phyloP scores from a whole-genome alignment of 2,113 vertebrate genomes.

The Progne subis region DNA sequence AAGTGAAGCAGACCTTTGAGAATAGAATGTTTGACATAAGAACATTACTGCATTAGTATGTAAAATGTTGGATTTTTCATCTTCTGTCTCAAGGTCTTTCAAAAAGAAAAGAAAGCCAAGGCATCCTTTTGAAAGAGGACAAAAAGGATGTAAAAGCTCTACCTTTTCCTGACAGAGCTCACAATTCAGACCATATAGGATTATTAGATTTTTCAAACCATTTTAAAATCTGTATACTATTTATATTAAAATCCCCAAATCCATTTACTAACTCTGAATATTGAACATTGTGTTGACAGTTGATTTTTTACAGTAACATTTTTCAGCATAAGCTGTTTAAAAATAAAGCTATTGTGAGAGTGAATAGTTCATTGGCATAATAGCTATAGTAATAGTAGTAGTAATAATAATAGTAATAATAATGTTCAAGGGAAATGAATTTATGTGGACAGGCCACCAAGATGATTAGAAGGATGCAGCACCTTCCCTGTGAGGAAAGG shows the following conservation, averaged over 20 bases:
- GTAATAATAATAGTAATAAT: not conserved
- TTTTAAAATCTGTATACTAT: not conserved
- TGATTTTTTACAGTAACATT: not conserved
- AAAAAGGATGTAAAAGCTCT: not conserved
- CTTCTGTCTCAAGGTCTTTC: not conserved
- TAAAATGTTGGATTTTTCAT: conserved; percentile 23
- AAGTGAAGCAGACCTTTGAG: not conserved
- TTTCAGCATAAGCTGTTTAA: not conserved
- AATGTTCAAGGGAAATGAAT: not conserved
- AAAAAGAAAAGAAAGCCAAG: not conserved
- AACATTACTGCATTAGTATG: not conserved
- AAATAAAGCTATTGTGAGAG: not conserved
- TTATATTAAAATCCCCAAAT: conserved; percentile 18
- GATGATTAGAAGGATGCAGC: not conserved
- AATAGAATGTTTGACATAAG: not conserved
- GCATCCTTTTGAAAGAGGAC: not conserved
- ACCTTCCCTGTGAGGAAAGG: not conserved
- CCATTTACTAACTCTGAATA: not conserved
- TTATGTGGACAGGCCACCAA: not conserved
- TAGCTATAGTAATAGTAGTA: not conserved
- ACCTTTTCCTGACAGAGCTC: not conserved
- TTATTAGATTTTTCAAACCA: conserved; percentile 8
- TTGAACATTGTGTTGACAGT: not conserved
- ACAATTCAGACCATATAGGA: not conserved
- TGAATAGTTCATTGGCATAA: not conserved